Evolutionary conservation across 2,888 invertebrate genomes (phyloP), one percentile per base, ranked within the genome.

Genomic region (Tetropium fuscum): DNA sequence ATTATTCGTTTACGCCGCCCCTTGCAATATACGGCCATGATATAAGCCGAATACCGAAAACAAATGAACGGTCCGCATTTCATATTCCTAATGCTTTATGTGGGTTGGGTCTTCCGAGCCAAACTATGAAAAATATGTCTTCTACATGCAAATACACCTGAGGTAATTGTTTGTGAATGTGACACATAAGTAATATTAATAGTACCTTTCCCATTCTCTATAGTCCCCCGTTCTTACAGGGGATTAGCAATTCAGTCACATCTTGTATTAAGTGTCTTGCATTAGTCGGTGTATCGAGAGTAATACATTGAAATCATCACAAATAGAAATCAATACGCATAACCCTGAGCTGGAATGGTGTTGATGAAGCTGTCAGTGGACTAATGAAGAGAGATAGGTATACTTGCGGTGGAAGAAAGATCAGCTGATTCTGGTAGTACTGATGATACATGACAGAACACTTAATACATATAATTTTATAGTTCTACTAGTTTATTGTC

Each of bases 241-340:
- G 4, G 15, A 20, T 48, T 70, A 68, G 66, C 64, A 74, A 70
- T 67, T 64, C 58, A 65, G 71, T 70, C 73, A 71, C 72, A 74
- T 70, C 70, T 70, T 62, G 66, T 64, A 72, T 71, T 70, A 72
- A 72, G 68, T 66, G 71, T 65, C 64, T 68, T 59, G 60, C 69
- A 68, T 69, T 72, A 66, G 61, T 58, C 58, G 34, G 62, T 66
- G 68, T 67, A 66, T 71, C 69, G 60, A 55, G 64, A 63, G 69
- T 68, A 69, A 68, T 68, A 61, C 68, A 64, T 61, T 54, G 64
- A 66, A 70, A 68, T 70, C 67, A 64, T 68, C 66, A 54, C 60
- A 55, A 69, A 68, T 71, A 62, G 68, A 58, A 70, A 70, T 71
- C 70, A 68, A 69, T 70, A 66, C 65, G 62, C 68, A 66, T 64